Evolutionary conservation across 2,113 vertebrate species (phyloP), one percentile per base, ranked within the genome.

Genomic region (Macquaria ambigua): DNA sequence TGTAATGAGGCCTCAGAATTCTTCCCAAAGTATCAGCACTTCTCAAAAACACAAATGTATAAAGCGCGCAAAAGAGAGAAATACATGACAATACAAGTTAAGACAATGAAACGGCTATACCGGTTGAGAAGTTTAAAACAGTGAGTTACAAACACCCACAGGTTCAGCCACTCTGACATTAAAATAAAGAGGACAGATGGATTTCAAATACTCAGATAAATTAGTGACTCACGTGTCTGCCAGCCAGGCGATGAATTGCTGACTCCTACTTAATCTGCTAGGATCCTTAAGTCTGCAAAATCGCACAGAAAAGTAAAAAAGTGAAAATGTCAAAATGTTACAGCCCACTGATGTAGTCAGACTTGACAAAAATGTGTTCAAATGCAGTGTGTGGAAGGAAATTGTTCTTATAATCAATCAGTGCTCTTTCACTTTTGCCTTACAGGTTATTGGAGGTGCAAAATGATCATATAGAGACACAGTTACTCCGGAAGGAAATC

Each of bases 161-260:
- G 25, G 67, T 53, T 72, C 20, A 31, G 71, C 23, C 12, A 10
- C 34, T n/a, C n/a, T 46, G 25, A 59, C 8, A 10, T 31, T 50
- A 73, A 50, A 50, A 21, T 61, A 20, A 61, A 66, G 34, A 10
- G 0, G 31, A 67, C 9, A 41, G 23, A 62, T 10, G 20, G 37
- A 37, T 72, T 85, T 46, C 14, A 46, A 14, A 61, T 31, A 9
- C 50, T 41, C 37, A 23, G 23, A 77, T 31, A 52, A 69, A 72
- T 50, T 14, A 37, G 28, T 14, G n/a, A 93, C 97, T 96, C 95
- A 99, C 98, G 71, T 89, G 88, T 99, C 98, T 87, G 97, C 97
- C 71, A 99, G 91, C 98, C 98, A 98, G 91, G 96, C 90, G 64
- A 97, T 66, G 82, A 99, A 92, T 66, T 96, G 96, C 81, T 97